Percentiles rank a stretch among this genome's conserved stretches.
Evolutionary conservation across 1,140 invertebrate genomes (phyloP).

Genomic region (Sycophaga agraensis): DNA sequence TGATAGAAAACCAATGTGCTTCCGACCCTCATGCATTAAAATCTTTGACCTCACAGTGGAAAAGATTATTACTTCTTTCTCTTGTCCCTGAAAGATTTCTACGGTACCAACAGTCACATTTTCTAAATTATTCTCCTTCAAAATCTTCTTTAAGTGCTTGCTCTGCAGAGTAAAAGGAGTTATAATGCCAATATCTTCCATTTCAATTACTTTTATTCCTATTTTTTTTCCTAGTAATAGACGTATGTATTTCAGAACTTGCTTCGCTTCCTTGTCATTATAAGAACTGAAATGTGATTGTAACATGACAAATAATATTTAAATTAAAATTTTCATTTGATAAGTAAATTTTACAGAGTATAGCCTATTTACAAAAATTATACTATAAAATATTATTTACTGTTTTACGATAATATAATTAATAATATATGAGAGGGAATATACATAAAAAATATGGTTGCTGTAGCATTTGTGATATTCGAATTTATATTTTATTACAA

Average conservation of each 20-base stretch:
- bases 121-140: constrained; percentile 38
- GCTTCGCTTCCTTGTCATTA: constrained; percentile 70
- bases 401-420: no score
- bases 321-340: no score
- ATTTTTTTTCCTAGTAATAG: constrained; percentile 43
- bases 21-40: constrained; percentile 55
- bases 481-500: no score
- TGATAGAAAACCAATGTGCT: constrained; percentile 70
- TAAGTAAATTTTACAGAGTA: no score
- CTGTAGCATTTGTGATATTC: constrained; percentile 1
- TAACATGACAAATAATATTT: constrained; percentile 3
- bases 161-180: constrained; percentile 79
- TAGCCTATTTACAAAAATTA: no score
- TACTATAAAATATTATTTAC: no score
- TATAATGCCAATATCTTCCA: constrained; percentile 77
- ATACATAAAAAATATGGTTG: no score
- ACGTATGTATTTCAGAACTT: constrained; percentile 61
- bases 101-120: constrained; percentile 71
- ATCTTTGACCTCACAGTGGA: constrained; percentile 70
- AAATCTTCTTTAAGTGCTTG: constrained; percentile 57
- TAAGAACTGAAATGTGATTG: constrained; percentile 64
- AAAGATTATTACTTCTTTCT: constrained; percentile 77
- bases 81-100: constrained; percentile 85
- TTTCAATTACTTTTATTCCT: constrained; percentile 51
- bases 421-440: no score